A percentile compares a stretch with the other conserved stretches of the same genome.
Conservation (phyloP, 1,140 invertebrate species). For the Dryas iulia region DNA sequence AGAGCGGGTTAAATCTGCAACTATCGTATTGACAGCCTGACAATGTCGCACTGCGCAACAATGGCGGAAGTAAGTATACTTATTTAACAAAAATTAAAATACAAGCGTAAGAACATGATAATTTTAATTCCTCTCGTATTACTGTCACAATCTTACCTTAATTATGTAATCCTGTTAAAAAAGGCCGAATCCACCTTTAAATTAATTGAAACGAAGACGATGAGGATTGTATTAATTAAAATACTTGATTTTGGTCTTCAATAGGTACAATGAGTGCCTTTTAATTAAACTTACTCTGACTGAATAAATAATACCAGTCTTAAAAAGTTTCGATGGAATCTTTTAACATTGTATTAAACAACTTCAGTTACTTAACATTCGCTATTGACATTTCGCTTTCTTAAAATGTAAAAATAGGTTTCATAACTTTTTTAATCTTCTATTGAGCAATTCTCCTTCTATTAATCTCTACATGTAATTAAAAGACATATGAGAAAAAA, state of each 20-base stretch:
- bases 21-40: no score
- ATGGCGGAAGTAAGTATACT: no score
- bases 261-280: constrained; percentile 35
- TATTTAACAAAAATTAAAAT: neutral
- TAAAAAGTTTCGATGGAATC: constrained; percentile 19
- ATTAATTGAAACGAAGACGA: constrained; percentile 45
- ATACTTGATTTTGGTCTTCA: constrained; percentile 45
- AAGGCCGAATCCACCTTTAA: constrained; percentile 34
- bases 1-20: no score
- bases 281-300: constrained; percentile 43
- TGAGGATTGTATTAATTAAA: constrained; percentile 48
- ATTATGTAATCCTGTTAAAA: constrained; percentile 24
- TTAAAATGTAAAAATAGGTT: neutral
- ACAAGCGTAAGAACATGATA: neutral
- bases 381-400: neutral
- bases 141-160: neutral
- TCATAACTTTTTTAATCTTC: neutral
- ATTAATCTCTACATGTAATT: no score
- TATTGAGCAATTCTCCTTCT: no score
- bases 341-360: constrained; percentile 12
- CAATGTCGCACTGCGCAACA: no score
- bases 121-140: neutral
- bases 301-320: constrained; percentile 33
- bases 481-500: no score
- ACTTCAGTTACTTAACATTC: neutral